These are phyloP conservation scores for Lacerta agilis DNA, from an alignment of 2,797 vertebrate genomes.

Conservation along the genomic window DNA sequence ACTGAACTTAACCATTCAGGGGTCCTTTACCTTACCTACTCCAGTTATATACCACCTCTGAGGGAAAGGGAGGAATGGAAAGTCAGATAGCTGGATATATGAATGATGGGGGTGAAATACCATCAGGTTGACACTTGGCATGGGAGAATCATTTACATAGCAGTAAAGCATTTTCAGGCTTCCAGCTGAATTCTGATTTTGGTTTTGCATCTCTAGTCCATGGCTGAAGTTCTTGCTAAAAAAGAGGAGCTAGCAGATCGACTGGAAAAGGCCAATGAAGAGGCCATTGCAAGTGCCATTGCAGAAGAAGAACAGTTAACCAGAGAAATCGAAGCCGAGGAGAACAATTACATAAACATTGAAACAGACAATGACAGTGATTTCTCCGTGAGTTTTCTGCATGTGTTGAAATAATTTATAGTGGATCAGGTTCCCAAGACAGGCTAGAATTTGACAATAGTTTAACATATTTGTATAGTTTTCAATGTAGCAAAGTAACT, in stretches of 20 bases:
- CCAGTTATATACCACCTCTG: no score
- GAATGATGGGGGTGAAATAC: background rate
- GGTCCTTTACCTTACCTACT: no score
- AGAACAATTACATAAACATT: constrained; percentile 89
- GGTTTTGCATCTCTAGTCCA: constrained; percentile 80
- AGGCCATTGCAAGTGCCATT: constrained; percentile 98
- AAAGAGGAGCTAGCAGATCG: constrained; percentile 97
- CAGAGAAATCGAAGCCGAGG: constrained; percentile 95
- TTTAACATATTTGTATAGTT: background rate
- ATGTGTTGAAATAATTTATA: no score
- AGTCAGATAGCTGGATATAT: no score
- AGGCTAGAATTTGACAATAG: background rate
- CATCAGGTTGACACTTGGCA: no score
- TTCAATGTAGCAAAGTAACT: background rate
- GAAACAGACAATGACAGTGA: constrained; percentile 95
- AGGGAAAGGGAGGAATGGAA: no score
- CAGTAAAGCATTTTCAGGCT: background rate
- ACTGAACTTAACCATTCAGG: no score
- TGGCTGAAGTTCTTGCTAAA: constrained; percentile 98
- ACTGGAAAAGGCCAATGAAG: constrained; percentile 96
- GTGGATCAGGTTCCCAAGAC: background rate
- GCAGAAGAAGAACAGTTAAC: constrained; percentile 98
- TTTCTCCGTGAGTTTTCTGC: constrained; percentile 86
- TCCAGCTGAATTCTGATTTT: background rate
- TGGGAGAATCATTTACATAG: no score